These are phyloP conservation scores for Amblyteles armatorius DNA, from an alignment of 2,888 invertebrate genomes.

Conservation along the genomic window DNA sequence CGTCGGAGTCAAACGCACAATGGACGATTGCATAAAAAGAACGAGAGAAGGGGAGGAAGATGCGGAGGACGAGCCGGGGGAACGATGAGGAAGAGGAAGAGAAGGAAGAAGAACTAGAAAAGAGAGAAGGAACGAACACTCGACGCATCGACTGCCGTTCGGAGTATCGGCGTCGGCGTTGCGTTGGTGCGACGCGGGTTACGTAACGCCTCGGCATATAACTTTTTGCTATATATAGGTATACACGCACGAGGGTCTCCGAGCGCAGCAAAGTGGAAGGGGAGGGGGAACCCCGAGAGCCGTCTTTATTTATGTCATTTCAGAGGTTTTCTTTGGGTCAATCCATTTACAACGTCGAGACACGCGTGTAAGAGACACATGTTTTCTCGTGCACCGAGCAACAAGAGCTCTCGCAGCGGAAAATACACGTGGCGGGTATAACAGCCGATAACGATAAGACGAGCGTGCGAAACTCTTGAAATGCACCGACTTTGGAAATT, in stretches of 20 bases:
- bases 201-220: constrained; percentile 44
- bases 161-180: constrained; percentile 51
- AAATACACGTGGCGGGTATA: constrained; percentile 3
- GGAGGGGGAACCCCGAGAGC: constrained; percentile 38
- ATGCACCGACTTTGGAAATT: neutral
- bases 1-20: neutral
- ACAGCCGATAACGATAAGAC: neutral
- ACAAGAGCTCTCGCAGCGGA: neutral
- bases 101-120: constrained; percentile 40
- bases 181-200: constrained; percentile 60
- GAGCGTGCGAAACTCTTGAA: constrained; percentile 69
- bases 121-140: constrained; percentile 57
- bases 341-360: constrained; percentile 81
- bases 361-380: constrained; percentile 69
- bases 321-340: constrained; percentile 84
- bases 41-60: neutral
- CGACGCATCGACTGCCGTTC: constrained; percentile 59
- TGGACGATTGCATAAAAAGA: constrained; percentile 9
- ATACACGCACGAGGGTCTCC: neutral
- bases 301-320: constrained; percentile 82
- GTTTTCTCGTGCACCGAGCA: neutral
- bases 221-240: constrained; percentile 29
- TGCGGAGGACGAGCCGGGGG: neutral
- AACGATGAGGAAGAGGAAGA: constrained; percentile 18
- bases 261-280: constrained; percentile 1